Base-by-base conservation (phyloP, 2,113 vertebrate species). In the Dunckerocampus dactyliophorus region DNA sequence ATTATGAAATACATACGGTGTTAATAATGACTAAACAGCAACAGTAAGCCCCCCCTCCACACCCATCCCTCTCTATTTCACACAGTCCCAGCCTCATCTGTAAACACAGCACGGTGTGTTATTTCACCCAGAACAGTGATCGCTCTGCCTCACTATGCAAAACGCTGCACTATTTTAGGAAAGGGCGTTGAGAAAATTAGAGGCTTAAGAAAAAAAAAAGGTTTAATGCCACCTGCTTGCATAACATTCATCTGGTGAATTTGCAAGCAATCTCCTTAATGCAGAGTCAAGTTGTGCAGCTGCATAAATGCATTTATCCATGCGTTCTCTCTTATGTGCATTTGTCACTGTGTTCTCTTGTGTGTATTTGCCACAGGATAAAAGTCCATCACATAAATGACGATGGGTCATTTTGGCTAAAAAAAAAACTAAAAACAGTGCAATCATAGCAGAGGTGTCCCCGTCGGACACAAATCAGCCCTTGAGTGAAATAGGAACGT, bases 111-210 rank as follows among this genome's bases (percentile, higher is more conserved):
- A 56, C 74, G 70, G 62, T 42, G 73, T 71, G 74, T 71, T 67
- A 69, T 80, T 82, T 77, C 63, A 72, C 80, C 81, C 72, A 64
- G 49, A 61, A 42, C 34, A 65, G 68, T 72, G 54, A 67, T 80
- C 74, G 72, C 74, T 19, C 72, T 53, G 79, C 71, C 53, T 54
- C 76, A 62, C 69, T 80, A 72, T 85, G 81, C 83, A 83, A 85
- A 85, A 76, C 58, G 19, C 0, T 22, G 58, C 37, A 67, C 80
- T 85, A 86, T 87, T 82, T 87, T 76, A 65, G 53, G 77, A 83
- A 65, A 54, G 64, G 65, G 72, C 71, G 68, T 74, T 72, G 31
- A 62, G 75, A 22, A 78, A 81, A 77, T 76, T 68, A 67, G 48
- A 75, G 71, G 73, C 59, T 59, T 45, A 12, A 24, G 43, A 43